Base-by-base conservation (phyloP, 2,797 vertebrate genomes). In the Tolypeutes matacus region DNA sequence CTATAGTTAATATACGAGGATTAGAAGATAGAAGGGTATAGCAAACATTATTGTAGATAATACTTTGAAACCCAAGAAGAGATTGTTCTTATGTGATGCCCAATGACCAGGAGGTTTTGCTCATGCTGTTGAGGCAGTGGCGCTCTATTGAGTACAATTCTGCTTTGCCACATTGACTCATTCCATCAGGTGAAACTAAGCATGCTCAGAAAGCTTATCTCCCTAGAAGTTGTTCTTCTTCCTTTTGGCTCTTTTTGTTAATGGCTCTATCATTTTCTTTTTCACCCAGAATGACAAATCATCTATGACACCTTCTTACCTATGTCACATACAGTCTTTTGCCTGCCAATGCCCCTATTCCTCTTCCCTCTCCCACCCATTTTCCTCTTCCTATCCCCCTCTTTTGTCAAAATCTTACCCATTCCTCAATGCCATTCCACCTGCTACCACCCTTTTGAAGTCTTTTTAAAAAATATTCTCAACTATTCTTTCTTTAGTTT, bases 381-480 rank as follows among this genome's bases (percentile, higher is more conserved):
- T 70, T 14, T 5, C 21, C 12, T 81, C 49, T 23, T 58, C 8
- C 4, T 27, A 49, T 29, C 5, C 62, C 51, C 13, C 31, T n/a
- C 73, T 21, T 67, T 82, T 46, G 39, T 83, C 53, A 84, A 4
- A 87, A 62, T 69, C 76, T 82, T 75, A 77, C 18, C 51, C 8
- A 34, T 29, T 36, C 27, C 46, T 94, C 60, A 77, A 2, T 88
- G n/a, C 25, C 39, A 70, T 93, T 65, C n/a, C 56, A 27, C 17
- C 39, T 82, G 23, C 56, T 58, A 29, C 36, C 8, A 62, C 60
- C 60, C 25, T 62, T 56, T 11, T 62, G 27, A 62, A 29, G 27
- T 62, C 25, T 62, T 62, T 29, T 51, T 73, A 93, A 92, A 77
- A 93, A 92, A 77, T 84, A 18, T 60, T 83, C 42, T 81, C 14